A percentile compares a stretch with the other conserved stretches of the same genome.
Conservation (phyloP, 1,140 invertebrate species). For the Nixonia krombeini region DNA sequence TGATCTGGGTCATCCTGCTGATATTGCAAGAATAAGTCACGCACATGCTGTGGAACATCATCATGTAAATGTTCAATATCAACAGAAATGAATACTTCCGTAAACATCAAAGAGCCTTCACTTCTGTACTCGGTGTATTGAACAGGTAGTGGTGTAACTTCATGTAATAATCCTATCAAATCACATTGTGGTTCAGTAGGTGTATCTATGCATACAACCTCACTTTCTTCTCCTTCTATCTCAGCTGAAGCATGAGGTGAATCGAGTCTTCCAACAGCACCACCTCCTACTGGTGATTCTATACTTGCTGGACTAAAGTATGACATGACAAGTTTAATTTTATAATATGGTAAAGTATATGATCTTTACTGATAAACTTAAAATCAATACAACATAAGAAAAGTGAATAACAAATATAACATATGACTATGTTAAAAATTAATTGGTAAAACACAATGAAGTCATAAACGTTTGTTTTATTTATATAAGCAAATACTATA, state of each 20-base stretch:
- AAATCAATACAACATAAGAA: too few relatives aligned
- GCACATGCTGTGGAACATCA: conserved; percentile 74
- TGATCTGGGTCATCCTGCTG: conserved; percentile 73
- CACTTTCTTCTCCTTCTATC: conserved; percentile 79
- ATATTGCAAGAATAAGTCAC: conserved; percentile 77
- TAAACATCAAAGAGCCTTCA: conserved; percentile 61
- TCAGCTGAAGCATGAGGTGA: conserved; percentile 77
- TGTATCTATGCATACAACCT: conserved; percentile 79
- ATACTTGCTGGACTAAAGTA: conserved; percentile 67
- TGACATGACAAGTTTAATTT: conserved; percentile 9
- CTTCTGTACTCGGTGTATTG: conserved; percentile 63
- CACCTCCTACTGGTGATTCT: conserved; percentile 65
- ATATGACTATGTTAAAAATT: too few relatives aligned
- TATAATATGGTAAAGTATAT: too few relatives aligned
- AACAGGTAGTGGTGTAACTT: conserved; percentile 70
- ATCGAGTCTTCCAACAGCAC: conserved; percentile 73
- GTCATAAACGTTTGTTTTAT: too few relatives aligned
- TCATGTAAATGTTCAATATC: conserved; percentile 70
- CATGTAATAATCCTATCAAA: conserved; percentile 75
- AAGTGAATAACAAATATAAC: too few relatives aligned
- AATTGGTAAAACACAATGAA: too few relatives aligned
- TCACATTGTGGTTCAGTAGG: conserved; percentile 77
- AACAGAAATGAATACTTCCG: conserved; percentile 75
- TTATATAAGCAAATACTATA: too few relatives aligned
- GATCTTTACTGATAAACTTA: too few relatives aligned